A percentile compares a stretch with the other conserved stretches of the same genome.
These are phyloP conservation scores for Callochromis pleurospilus DNA, from an alignment of 2,113 vertebrate species.

Conservation along the genomic window DNA sequence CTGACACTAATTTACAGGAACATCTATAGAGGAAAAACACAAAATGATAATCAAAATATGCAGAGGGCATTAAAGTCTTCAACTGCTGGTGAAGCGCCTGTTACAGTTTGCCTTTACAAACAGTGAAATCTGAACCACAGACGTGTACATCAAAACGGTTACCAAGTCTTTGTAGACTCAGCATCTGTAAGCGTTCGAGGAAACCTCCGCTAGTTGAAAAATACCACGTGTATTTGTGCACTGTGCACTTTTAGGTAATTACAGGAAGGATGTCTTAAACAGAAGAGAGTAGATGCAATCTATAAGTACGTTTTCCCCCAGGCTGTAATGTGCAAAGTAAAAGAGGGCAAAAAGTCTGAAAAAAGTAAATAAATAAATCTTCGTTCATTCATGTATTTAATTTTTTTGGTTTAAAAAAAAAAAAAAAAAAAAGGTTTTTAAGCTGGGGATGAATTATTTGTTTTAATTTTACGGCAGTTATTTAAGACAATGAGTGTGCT, in stretches of 20 bases:
- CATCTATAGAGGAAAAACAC: not conserved
- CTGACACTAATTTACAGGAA: not conserved
- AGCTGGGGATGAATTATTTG: not conserved
- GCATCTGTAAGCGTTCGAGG: not conserved
- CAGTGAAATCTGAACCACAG: not conserved
- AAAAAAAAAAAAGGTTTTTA: accelerated
- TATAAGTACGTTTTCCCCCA: not conserved
- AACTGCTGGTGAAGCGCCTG: not conserved
- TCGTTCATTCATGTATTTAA: not conserved
- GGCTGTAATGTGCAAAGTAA: not conserved
- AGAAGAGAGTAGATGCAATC: not conserved
- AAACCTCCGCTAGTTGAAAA: conserved; percentile 1
- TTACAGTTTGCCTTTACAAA: not conserved
- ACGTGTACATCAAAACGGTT: not conserved
- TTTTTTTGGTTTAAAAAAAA: accelerated
- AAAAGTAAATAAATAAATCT: accelerated
- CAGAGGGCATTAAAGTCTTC: not conserved
- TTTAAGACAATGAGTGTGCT: not conserved
- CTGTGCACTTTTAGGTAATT: conserved; percentile 14
- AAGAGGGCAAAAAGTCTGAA: not conserved
- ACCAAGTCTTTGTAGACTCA: not conserved
- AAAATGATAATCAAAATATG: not conserved
- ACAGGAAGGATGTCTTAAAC: conserved; percentile 46
- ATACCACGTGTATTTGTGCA: not conserved
- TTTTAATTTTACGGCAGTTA: not conserved